These are phyloP conservation scores for Sylvietta virens DNA, from an alignment of 2,113 vertebrate genomes.

Conservation along the genomic window DNA sequence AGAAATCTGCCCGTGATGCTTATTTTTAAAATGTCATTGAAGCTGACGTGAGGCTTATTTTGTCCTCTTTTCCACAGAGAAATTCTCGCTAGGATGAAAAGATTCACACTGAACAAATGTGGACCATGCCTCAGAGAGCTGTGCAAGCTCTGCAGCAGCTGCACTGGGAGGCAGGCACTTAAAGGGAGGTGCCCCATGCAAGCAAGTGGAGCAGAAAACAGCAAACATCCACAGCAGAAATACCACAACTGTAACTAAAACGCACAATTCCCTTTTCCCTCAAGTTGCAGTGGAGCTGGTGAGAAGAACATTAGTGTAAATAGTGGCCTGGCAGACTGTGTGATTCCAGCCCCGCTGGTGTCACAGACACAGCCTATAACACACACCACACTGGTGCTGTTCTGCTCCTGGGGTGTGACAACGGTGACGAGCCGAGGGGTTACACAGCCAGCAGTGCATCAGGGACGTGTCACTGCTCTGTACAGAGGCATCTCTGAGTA, in stretches of 20 bases:
- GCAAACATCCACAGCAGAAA: background rate
- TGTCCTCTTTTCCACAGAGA: background rate
- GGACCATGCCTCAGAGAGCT: background rate
- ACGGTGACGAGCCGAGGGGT: background rate
- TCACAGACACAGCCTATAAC: background rate
- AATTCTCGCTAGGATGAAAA: background rate
- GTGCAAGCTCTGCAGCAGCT: background rate
- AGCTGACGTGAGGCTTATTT: background rate
- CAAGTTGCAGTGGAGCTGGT: background rate
- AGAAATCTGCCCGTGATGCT: background rate
- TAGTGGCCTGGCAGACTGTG: background rate
- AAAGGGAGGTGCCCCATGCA: background rate
- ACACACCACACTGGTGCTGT: background rate
- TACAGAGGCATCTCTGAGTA: background rate
- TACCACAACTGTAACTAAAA: background rate
- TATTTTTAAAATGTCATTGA: constrained; percentile 22
- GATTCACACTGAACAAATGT: background rate
- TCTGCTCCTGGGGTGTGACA: background rate
- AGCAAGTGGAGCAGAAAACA: background rate
- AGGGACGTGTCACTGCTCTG: background rate
- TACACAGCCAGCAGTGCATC: background rate
- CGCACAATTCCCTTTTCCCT: background rate
- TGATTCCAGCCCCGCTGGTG: background rate
- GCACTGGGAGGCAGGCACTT: background rate
- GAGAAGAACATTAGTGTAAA: background rate